Evolutionary conservation across 2,113 vertebrate genomes (phyloP), one percentile per base, ranked within the genome.

Genomic region (Motacilla alba): DNA sequence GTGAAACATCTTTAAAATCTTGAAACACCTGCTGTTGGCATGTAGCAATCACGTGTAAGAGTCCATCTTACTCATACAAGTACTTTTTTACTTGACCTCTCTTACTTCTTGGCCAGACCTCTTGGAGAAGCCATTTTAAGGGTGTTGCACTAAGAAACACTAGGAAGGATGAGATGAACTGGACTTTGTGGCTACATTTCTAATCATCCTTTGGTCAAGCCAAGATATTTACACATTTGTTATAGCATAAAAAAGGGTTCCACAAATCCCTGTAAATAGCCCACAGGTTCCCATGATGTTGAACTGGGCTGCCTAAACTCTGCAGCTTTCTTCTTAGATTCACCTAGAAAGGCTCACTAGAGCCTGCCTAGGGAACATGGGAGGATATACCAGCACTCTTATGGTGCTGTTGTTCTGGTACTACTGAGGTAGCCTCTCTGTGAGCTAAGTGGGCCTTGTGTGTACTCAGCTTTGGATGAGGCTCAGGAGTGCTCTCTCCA

Each of bases 41-140:
- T 0, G 0, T 46, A 30, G n/a, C 28, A 52, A 9, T 64, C 7
- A 26, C 16, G 0, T 6, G 5, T 64, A 41, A 41, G 23, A 80
- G 35, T 78, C 62, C 31, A 6, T 33, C 35, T 46, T 73, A 24
- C 22, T 85, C 43, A 20, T 2, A 9, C 27, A 50, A 47, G 27
- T 70, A 22, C 15, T 37, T 15, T 68, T 66, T 39, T 46, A 35
- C 9, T 5, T 74, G 50, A 28, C 26, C 6, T 28, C 50, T 52
- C 16, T 8, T 52, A 28, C 50, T 28, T 52, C 28, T 52, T 52
- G 50, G 47, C 31, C 27, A 17, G 30, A 62, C 15, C 11, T 90
- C 30, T 69, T 50, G 27, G 27, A 94, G 46, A 58, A 87, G n/a
- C 53, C 17, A 12, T 22, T 74, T 37, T 35, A 50, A 68, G 27